phyloP scores from a whole-genome alignment of 2,888 invertebrate genomes.

The Habrosyne pyritoides region DNA sequence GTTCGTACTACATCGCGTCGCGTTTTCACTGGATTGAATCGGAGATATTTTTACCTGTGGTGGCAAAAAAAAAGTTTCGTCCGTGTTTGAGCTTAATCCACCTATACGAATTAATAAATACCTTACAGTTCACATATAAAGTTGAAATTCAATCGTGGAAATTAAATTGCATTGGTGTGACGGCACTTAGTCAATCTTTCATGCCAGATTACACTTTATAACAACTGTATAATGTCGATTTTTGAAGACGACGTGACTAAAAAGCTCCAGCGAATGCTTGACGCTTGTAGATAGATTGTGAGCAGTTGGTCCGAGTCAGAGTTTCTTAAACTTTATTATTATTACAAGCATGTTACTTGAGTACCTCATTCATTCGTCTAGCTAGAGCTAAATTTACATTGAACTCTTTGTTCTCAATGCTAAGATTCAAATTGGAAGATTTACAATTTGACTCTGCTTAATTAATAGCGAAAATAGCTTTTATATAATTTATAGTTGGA shows the following conservation, averaged over 20 bases:
- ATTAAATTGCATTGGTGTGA: conserved; percentile 61
- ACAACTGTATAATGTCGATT: fast-evolving
- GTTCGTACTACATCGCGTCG: conserved; percentile 55
- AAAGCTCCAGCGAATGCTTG: conserved; percentile 59
- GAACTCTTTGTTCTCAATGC: neutral
- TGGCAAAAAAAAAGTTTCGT: conserved; percentile 68
- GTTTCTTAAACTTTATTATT: conserved; percentile 58
- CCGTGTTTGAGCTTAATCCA: conserved; percentile 46
- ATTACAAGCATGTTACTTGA: conserved; percentile 10
- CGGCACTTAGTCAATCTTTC: conserved; percentile 32
- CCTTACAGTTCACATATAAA: conserved; percentile 11
- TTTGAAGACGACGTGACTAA: conserved; percentile 26
- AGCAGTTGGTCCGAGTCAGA: conserved; percentile 72
- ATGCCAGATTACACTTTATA: conserved; percentile 33
- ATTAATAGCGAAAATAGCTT: neutral
- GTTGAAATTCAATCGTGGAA: conserved; percentile 21
- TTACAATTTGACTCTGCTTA: neutral
- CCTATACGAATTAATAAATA: conserved; percentile 22
- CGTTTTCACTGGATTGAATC: conserved; percentile 63
- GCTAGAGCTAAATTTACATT: neutral
- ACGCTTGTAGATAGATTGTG: conserved; percentile 64
- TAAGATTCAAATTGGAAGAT: neutral
- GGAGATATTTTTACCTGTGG: conserved; percentile 80
- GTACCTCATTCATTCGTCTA: neutral
- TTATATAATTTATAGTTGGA: neutral